Conservation (phyloP, 2,797 vertebrate species). For the Cryptoprocta ferox region DNA sequence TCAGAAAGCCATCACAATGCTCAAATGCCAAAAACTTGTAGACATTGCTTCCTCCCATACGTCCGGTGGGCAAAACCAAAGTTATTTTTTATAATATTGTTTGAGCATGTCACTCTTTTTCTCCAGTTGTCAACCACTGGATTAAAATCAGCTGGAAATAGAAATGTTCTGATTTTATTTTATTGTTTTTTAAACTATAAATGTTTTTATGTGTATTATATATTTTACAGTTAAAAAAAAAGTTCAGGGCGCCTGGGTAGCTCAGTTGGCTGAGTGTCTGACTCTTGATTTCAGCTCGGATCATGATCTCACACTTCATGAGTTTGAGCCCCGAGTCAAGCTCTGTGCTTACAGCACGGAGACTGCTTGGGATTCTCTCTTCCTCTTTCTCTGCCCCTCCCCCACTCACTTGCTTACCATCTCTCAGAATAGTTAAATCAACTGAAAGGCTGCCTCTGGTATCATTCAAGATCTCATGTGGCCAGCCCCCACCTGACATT, state of each 20-base stretch:
- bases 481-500: not conserved
- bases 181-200: not conserved
- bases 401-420: too few relatives aligned
- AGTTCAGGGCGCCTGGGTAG: not conserved
- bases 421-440: too few relatives aligned
- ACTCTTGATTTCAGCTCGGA: too few relatives aligned
- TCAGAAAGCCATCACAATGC: not conserved
- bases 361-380: too few relatives aligned
- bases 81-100: not conserved
- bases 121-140: not conserved
- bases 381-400: too few relatives aligned
- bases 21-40: not conserved
- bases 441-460: not conserved
- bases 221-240: slow-evolving; percentile 10
- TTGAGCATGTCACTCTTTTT: not conserved
- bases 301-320: too few relatives aligned
- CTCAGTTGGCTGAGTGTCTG: too few relatives aligned
- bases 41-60: not conserved
- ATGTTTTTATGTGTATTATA: not conserved
- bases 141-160: slow-evolving; percentile 40
- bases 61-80: not conserved
- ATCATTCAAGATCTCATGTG: not conserved
- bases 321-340: too few relatives aligned
- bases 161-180: not conserved
- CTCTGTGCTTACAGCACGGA: too few relatives aligned